These are phyloP conservation scores for Tokudaia muenninki DNA, from an alignment of 2,797 vertebrate species.

Conservation along the genomic window DNA sequence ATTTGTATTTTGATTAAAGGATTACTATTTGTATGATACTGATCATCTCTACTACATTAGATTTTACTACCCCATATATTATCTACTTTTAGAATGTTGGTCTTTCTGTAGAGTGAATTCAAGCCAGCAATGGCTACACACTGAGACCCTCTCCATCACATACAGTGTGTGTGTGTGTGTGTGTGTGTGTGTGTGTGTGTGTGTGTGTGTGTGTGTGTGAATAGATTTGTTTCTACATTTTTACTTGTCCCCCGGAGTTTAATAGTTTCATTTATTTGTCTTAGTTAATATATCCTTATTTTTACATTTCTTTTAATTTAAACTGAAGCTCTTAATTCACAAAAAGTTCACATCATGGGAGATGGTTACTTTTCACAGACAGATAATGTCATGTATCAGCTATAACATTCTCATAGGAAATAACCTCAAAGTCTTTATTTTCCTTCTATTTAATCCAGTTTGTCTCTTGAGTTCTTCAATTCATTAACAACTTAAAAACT, in stretches of 20 bases:
- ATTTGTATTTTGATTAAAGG: not conserved
- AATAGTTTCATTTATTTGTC: not conserved
- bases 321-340: not conserved
- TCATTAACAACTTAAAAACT: not conserved
- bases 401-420: not conserved
- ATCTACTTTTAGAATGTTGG: not conserved
- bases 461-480: not conserved
- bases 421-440: not conserved
- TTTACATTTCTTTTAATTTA: not conserved
- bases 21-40: not conserved
- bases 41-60: not conserved
- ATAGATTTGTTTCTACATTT: not conserved
- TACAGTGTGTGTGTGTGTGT: not conserved
- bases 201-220: no score
- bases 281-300: not conserved
- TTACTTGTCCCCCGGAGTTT: rapidly evolving
- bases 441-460: not conserved
- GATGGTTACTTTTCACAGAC: not conserved
- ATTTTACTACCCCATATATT: not conserved
- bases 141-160: not conserved
- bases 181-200: not conserved
- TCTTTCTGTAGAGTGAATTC: not conserved
- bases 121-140: not conserved
- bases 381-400: not conserved
- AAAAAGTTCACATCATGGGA: not conserved